Evolutionary conservation across 2,888 invertebrate genomes (phyloP).

Genomic region (Phania funesta): DNA sequence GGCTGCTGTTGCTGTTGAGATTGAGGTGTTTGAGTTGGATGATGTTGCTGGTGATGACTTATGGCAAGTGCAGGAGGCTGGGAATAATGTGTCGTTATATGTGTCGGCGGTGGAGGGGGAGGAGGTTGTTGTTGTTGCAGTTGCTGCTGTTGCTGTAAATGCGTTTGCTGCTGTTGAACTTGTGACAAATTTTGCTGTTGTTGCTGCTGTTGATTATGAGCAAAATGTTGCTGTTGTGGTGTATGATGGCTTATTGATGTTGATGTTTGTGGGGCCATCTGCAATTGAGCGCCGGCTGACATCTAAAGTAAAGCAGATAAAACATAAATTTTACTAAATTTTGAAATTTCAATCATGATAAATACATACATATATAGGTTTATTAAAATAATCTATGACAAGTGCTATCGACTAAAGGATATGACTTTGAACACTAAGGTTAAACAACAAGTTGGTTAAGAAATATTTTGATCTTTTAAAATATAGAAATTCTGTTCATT

Average conservation of each 20-base stretch:
- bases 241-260: slow-evolving; percentile 80
- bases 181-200: slow-evolving; percentile 71
- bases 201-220: slow-evolving; percentile 74
- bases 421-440: too few relatives aligned
- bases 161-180: slow-evolving; percentile 69
- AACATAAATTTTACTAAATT: too few relatives aligned
- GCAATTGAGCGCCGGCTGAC: slow-evolving; percentile 98
- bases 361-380: too few relatives aligned
- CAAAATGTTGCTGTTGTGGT: slow-evolving; percentile 76
- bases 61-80: slow-evolving; percentile 69
- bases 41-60: slow-evolving; percentile 64
- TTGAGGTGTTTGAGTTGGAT: slow-evolving; percentile 67
- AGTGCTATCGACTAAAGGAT: too few relatives aligned
- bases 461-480: too few relatives aligned
- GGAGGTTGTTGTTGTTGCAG: slow-evolving; percentile 74
- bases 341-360: too few relatives aligned
- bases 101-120: slow-evolving; percentile 67
- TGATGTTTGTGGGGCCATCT: slow-evolving; percentile 97
- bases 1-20: slow-evolving; percentile 65
- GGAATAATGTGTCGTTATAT: slow-evolving; percentile 57
- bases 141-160: slow-evolving; percentile 73
- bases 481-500: too few relatives aligned
- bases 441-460: too few relatives aligned
- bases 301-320: slow-evolving; percentile 83
- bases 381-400: too few relatives aligned